These are phyloP conservation scores for Pygocentrus nattereri DNA, from an alignment of 2,797 vertebrate genomes.

Conservation along the genomic window DNA sequence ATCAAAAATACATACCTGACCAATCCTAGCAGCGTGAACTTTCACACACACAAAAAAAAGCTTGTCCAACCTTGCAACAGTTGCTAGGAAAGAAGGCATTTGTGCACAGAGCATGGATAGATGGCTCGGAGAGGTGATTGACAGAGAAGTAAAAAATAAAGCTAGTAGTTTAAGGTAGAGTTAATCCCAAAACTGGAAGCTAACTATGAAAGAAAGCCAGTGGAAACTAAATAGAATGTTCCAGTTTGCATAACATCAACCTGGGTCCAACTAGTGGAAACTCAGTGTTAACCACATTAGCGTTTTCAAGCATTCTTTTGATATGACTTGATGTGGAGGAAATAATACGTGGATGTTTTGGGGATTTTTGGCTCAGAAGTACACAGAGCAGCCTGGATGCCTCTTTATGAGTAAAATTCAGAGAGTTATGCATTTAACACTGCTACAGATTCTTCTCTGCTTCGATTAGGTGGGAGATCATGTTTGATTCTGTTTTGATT, in stretches of 20 bases:
- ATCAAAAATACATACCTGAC: neutral
- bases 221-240: neutral
- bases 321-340: slow-evolving; percentile 5
- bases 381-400: neutral
- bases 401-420: neutral
- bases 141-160: neutral
- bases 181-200: neutral
- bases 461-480: slow-evolving; percentile 15
- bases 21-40: neutral
- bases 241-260: neutral
- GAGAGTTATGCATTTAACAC: neutral
- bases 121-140: neutral
- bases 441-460: neutral
- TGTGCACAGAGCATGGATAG: neutral
- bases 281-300: neutral
- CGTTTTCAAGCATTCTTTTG: neutral
- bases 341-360: neutral
- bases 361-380: neutral
- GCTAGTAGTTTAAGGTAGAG: neutral
- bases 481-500: slow-evolving; percentile 17
- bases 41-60: neutral
- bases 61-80: neutral
- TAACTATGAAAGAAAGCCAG: neutral
- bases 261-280: slow-evolving; percentile 7
- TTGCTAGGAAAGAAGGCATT: neutral